Evolutionary conservation across 2,888 invertebrate genomes (phyloP), one percentile per base, ranked within the genome.

Genomic region (Anaspis maculata): DNA sequence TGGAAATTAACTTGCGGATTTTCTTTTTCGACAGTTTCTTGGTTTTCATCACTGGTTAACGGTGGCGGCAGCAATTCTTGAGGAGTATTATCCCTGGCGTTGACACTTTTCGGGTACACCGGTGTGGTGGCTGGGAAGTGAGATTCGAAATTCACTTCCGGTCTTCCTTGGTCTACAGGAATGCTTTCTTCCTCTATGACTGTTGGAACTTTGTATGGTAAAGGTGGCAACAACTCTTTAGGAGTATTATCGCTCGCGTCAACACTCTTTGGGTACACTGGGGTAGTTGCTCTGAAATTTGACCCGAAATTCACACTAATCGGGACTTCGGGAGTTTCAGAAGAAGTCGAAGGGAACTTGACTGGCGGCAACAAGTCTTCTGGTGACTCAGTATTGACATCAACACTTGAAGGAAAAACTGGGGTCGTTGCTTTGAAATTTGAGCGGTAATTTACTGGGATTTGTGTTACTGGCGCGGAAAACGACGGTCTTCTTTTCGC

Each of bases 341-440:
- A 6, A 9, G 19, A 19, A 9, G 5, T 19, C 5, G 19, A 9
- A 5, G 9, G 19, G 19, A 19, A 19, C 5, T 19, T 6, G 19
- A 19, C 19, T 5, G 19, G 19, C 9, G 5, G 5, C 5, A 6
- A 5, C n/a, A n/a, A n/a, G n/a, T n/a, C n/a, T n/a, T n/a, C n/a
- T n/a, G n/a, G n/a, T n/a, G n/a, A n/a, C 23, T 51, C 51, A 14
- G 45, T 43, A 9, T 53, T 51, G 1, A 46, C 25, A 13, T 54
- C 55, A 2, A 57, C 57, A 10, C 39, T 42, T 32, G 32, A 39
- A 3, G 58, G 58, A 39, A 55, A 57, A 15, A 47, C 51, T 3
- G 56, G 56, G 3, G 55, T 54, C 3, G 56, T 56, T 3, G 53
- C 52, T 38, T 50, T 51, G 19, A 19, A 19, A 50, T 32, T 50